Conservation (phyloP, 1,140 invertebrate species). For the Leptinotarsa texana region DNA sequence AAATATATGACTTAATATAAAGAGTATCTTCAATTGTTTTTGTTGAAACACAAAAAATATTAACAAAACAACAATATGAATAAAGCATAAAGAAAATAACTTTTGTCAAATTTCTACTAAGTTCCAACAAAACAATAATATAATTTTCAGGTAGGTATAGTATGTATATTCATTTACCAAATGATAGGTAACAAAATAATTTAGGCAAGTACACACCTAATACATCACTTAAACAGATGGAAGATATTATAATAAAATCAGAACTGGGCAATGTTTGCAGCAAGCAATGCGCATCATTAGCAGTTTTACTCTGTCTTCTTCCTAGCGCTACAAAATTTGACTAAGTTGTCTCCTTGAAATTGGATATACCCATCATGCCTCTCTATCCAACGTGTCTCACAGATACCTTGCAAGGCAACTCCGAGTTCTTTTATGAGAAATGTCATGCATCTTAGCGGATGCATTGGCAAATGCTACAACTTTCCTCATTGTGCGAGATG, state of each 20-base stretch:
- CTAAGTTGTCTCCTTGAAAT: not conserved
- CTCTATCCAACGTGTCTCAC: not conserved
- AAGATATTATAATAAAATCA: not conserved
- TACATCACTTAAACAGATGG: not conserved
- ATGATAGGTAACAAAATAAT: too few relatives aligned
- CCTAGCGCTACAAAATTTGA: not conserved
- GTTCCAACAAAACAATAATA: not conserved
- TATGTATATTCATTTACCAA: too few relatives aligned
- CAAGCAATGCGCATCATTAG: not conserved
- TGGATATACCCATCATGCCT: not conserved
- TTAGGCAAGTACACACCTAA: too few relatives aligned
- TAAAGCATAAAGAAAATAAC: too few relatives aligned
- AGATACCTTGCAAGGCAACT: not conserved
- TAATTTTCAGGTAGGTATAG: too few relatives aligned
- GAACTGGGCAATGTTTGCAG: not conserved
- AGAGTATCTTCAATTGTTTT: not conserved
- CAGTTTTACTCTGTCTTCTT: not conserved
- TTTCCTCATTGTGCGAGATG: not conserved
- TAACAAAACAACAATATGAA: not conserved
- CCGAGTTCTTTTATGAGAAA: not conserved
- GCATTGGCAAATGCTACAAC: not conserved
- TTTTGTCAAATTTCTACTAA: too few relatives aligned
- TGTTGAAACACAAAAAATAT: not conserved
- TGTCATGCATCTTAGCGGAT: not conserved
- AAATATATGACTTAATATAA: not conserved